Conservation (phyloP, 2,888 invertebrate genomes). For the Drosophila sordidapex region DNA sequence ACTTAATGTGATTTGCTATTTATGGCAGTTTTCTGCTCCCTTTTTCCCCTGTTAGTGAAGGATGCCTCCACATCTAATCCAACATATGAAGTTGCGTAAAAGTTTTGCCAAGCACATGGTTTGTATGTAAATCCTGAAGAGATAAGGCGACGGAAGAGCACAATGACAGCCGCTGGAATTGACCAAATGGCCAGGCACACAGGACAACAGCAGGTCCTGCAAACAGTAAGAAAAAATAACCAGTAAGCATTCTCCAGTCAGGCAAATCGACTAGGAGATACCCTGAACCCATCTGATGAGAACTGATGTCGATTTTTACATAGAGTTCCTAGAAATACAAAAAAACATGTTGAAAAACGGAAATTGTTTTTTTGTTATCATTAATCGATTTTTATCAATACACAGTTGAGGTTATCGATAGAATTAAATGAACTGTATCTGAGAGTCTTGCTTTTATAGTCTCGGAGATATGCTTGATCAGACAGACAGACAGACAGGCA, state of each 20-base stretch:
- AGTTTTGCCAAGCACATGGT: conserved; percentile 62
- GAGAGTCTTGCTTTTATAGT: neutral
- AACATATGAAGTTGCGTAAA: conserved; percentile 80
- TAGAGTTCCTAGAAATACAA: neutral
- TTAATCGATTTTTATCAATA: neutral
- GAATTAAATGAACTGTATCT: neutral
- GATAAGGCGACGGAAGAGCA: conserved; percentile 83
- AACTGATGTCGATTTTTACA: neutral
- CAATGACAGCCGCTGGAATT: conserved; percentile 82
- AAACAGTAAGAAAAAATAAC: neutral
- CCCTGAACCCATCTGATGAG: neutral
- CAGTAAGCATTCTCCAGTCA: neutral
- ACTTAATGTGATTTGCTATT: conserved; percentile 81
- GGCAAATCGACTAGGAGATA: neutral
- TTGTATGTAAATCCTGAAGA: conserved; percentile 82
- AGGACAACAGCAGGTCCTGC: conserved; percentile 15
- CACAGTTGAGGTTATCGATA: neutral
- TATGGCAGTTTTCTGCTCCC: conserved; percentile 52
- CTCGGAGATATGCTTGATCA: neutral
- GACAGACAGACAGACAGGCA: neutral
- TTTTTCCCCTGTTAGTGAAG: conserved; percentile 24
- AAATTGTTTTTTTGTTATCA: too few species aligned
- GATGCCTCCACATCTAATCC: conserved; percentile 58
- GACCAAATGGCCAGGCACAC: conserved; percentile 63
- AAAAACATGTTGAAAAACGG: neutral